Evolutionary conservation across 2,888 invertebrate species (phyloP).

Genomic region (Metalampra italica): DNA sequence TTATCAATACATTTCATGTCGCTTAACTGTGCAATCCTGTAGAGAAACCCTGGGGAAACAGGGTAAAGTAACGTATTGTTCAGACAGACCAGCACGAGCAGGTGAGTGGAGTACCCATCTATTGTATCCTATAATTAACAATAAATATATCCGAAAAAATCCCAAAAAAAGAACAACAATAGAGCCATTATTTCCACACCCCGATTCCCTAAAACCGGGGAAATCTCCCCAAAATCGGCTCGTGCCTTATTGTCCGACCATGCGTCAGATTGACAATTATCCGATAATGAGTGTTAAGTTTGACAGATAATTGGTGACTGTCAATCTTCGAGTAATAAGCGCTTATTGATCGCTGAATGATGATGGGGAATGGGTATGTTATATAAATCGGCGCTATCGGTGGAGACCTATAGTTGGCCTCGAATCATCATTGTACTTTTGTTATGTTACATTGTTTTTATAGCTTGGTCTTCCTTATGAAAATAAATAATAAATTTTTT

Average conservation of each 20-base stretch:
- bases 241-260: conserved; percentile 26
- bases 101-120: too few relatives aligned
- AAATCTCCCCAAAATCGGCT: conserved; percentile 35
- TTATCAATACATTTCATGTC: too few relatives aligned
- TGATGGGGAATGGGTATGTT: not conserved
- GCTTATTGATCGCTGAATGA: conserved; percentile 17
- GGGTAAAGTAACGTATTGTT: too few relatives aligned
- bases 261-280: conserved; percentile 33
- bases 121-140: not conserved
- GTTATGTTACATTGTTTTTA: too few relatives aligned
- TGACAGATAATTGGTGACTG: conserved; percentile 30
- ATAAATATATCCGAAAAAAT: conserved; percentile 11
- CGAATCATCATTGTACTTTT: too few relatives aligned
- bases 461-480: too few relatives aligned
- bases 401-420: too few relatives aligned
- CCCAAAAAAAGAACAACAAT: conserved; percentile 27
- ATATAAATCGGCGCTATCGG: too few relatives aligned
- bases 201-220: conserved; percentile 38
- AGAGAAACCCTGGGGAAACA: too few relatives aligned
- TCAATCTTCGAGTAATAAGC: conserved; percentile 35
- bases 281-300: conserved; percentile 38
- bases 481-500: too few relatives aligned
- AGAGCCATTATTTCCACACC: conserved; percentile 22
- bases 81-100: too few relatives aligned
- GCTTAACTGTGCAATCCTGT: too few relatives aligned